phyloP scores from a whole-genome alignment of 2,113 vertebrate genomes.

The Colius striatus region DNA sequence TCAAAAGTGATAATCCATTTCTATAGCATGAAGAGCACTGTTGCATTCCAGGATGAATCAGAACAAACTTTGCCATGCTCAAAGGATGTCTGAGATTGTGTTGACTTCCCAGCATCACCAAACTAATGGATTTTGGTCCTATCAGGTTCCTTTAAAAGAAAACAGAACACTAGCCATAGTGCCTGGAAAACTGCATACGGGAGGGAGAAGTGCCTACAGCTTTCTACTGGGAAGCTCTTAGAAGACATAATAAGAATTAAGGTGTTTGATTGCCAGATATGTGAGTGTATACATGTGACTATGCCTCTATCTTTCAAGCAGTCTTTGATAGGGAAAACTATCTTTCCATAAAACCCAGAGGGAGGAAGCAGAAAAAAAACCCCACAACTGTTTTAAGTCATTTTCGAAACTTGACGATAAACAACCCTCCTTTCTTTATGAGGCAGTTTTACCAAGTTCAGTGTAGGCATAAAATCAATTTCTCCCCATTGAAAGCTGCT shows the following conservation, averaged over 20 bases:
- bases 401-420: background rate
- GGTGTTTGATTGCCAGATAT: background rate
- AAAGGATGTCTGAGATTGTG: background rate
- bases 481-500: background rate
- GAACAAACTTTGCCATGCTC: background rate
- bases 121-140: background rate
- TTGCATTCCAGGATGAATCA: background rate
- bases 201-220: background rate
- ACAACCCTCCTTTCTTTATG: background rate
- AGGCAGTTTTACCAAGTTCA: background rate
- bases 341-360: background rate
- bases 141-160: background rate
- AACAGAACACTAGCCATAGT: background rate
- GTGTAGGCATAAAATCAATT: slow-evolving; percentile 12
- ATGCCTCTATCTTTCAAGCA: background rate
- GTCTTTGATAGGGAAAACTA: background rate
- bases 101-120: background rate
- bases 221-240: background rate
- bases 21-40: background rate
- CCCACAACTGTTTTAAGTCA: background rate
- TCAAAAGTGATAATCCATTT: background rate
- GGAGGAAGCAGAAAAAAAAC: background rate
- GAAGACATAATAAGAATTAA: background rate
- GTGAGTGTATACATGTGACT: background rate
- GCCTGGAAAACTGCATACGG: background rate